Evolutionary conservation across 2,797 vertebrate genomes (phyloP).

Genomic region (Anolis apletophallus): DNA sequence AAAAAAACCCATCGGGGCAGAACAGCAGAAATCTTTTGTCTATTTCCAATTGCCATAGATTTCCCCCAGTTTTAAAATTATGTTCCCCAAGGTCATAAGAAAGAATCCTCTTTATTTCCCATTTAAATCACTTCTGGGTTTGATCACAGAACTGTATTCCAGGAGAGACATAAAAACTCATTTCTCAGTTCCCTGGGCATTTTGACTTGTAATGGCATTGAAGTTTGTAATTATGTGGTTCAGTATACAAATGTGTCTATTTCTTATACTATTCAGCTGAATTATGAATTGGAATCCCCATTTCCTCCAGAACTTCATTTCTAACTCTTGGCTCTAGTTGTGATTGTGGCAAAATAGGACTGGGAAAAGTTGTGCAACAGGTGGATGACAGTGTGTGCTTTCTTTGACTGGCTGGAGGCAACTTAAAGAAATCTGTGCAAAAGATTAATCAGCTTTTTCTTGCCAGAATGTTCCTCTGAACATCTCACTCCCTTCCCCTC

Average conservation of each 20-base stretch:
- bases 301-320: not conserved
- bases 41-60: not conserved
- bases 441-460: not conserved
- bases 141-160: not conserved
- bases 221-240: not conserved
- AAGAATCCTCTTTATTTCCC: not conserved
- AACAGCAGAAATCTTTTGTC: not conserved
- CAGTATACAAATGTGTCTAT: not conserved
- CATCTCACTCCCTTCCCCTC: not conserved
- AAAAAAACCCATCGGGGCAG: too few species aligned
- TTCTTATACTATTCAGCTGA: not conserved
- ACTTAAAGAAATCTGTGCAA: not conserved
- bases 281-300: too few species aligned
- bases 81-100: not conserved
- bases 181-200: not conserved
- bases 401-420: not conserved
- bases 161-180: not conserved
- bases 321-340: not conserved
- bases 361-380: too few species aligned
- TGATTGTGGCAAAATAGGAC: too few species aligned
- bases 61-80: conserved; percentile 11
- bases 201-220: not conserved
- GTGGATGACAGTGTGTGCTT: not conserved
- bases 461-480: not conserved
- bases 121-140: not conserved